A percentile compares a stretch with the other conserved stretches of the same genome.
Evolutionary conservation across 2,888 invertebrate species (phyloP).

Genomic region (Dicycla oo): DNA sequence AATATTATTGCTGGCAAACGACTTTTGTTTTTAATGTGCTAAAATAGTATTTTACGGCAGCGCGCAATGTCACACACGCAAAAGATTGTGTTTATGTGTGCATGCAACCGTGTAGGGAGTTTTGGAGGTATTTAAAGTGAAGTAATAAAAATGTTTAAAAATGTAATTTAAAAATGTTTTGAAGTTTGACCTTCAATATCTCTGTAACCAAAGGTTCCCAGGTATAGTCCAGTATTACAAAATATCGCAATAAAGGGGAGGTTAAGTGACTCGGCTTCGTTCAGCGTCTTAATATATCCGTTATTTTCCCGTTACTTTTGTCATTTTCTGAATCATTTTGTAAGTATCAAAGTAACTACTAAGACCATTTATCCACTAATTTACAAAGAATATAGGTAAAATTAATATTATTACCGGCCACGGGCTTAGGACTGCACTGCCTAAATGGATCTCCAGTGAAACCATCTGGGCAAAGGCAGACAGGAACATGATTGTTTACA

Average conservation of each 20-base stretch:
- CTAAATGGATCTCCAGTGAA: conserved; percentile 93
- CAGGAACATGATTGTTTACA: conserved; percentile 93
- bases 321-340: background rate
- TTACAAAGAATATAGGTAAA: background rate
- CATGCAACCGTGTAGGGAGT: background rate
- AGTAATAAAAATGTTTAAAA: background rate
- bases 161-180: too few relatives aligned
- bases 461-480: conserved; percentile 93
- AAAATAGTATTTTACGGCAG: background rate
- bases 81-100: background rate
- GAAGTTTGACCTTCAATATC: too few relatives aligned
- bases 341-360: background rate
- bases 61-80: background rate
- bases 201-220: background rate
- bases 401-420: conserved; percentile 79
- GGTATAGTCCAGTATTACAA: background rate
- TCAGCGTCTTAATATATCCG: background rate
- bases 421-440: conserved; percentile 90
- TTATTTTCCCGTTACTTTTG: background rate
- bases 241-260: background rate
- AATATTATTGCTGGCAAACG: background rate
- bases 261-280: background rate
- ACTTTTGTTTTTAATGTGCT: too few relatives aligned
- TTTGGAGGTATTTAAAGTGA: background rate
- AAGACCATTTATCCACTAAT: background rate